Conservation (phyloP, 2,113 vertebrate genomes). For the Nansenia antarctica region DNA sequence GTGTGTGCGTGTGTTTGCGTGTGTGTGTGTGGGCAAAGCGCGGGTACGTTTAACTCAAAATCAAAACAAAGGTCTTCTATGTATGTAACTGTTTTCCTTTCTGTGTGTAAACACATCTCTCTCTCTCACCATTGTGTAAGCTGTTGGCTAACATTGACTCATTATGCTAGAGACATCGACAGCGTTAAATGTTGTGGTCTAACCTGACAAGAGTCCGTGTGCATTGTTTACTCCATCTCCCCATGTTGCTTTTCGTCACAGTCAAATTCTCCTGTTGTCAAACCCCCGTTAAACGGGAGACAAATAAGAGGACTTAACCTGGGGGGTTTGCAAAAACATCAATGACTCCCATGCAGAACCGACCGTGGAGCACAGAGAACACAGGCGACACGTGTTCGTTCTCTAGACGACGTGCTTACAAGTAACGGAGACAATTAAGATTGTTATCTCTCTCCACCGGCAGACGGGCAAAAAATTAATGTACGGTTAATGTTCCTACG, state of each 20-base stretch:
- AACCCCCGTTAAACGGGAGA: conserved; percentile 85
- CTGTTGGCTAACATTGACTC: conserved; percentile 89
- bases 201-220: conserved; percentile 92
- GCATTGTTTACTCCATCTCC: conserved; percentile 92
- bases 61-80: conserved; percentile 76
- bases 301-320: conserved; percentile 90
- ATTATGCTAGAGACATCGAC: conserved; percentile 85
- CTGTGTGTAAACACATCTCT: conserved; percentile 94
- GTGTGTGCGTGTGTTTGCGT: conserved; percentile 27
- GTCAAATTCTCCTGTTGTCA: conserved; percentile 95
- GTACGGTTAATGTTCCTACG: too few species aligned
- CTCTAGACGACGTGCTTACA: too few species aligned
- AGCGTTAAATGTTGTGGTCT: conserved; percentile 93
- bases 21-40: conserved; percentile 43
- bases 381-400: too few species aligned
- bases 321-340: conserved; percentile 95
- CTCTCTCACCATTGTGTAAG: conserved; percentile 91
- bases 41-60: conserved; percentile 69
- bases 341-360: conserved; percentile 43
- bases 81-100: conserved; percentile 86
- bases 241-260: conserved; percentile 95
- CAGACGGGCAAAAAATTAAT: too few species aligned
- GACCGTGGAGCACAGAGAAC: too few species aligned
- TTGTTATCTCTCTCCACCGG: too few species aligned
- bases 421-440: too few species aligned